phyloP scores from a whole-genome alignment of 2,113 vertebrate genomes.

The Prochilodus magdalenae region DNA sequence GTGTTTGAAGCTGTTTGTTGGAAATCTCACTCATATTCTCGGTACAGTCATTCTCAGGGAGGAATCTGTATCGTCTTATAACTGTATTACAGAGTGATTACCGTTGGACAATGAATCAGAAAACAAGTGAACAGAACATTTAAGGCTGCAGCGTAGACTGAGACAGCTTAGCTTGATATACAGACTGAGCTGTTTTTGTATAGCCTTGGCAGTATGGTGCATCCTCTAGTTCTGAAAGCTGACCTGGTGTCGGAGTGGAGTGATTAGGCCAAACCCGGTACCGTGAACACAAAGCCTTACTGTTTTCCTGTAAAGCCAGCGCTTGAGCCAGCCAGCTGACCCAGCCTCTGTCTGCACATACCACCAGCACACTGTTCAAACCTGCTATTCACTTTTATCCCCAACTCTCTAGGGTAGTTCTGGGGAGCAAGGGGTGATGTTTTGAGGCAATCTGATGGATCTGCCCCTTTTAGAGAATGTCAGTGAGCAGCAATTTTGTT shows the following conservation, averaged over 20 bases:
- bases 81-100: not conserved
- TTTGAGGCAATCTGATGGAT: not conserved
- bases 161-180: not conserved
- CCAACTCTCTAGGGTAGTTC: not conserved
- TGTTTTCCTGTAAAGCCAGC: slow-evolving; percentile 57
- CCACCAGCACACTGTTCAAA: not conserved
- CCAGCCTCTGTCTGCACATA: not conserved
- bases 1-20: no score
- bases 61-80: no score
- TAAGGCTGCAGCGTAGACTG: not conserved
- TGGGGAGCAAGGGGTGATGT: not conserved
- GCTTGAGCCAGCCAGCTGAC: not conserved
- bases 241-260: slow-evolving; percentile 48
- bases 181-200: not conserved
- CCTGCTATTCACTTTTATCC: not conserved
- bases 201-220: not conserved
- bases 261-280: slow-evolving; percentile 26
- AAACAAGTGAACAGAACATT: not conserved
- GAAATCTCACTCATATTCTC: no score
- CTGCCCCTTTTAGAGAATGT: not conserved
- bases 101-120: not conserved
- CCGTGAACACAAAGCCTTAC: slow-evolving; percentile 59
- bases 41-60: no score
- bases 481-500: not conserved
- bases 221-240: slow-evolving; percentile 14